Conservation (phyloP, 2,113 vertebrate species). For the Papio anubis region DNA sequence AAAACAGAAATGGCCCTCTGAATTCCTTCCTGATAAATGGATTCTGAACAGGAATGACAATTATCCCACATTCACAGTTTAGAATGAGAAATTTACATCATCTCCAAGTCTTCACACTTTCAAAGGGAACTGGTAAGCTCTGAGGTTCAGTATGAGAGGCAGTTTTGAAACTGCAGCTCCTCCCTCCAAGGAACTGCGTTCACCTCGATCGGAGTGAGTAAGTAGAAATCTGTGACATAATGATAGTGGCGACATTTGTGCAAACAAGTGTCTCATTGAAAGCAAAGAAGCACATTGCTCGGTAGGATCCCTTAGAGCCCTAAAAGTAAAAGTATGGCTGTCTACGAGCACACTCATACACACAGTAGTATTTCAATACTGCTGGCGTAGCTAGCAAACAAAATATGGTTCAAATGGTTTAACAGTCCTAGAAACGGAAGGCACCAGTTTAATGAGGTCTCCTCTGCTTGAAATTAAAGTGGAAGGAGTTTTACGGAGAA, state of each 20-base stretch:
- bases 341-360: constrained; percentile 66
- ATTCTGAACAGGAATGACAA: constrained; percentile 54
- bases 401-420: constrained; percentile 75
- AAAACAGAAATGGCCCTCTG: constrained; percentile 69
- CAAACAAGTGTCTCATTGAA: constrained; percentile 70
- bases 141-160: constrained; percentile 60
- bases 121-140: constrained; percentile 72
- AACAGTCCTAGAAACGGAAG: constrained; percentile 81
- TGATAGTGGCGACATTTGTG: constrained; percentile 31
- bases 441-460: constrained; percentile 87
- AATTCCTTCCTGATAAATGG: constrained; percentile 51
- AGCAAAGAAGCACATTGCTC: constrained; percentile 76
- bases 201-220: constrained; percentile 49
- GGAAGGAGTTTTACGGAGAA: constrained; percentile 85
- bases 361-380: constrained; percentile 64
- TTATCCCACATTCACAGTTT: constrained; percentile 56
- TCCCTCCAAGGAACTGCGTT: constrained; percentile 69
- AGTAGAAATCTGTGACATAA: constrained; percentile 71
- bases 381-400: constrained; percentile 68
- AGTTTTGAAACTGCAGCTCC: constrained; percentile 73
- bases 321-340: constrained; percentile 81
- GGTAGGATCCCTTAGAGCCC: constrained; percentile 73
- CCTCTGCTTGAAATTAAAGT: constrained; percentile 89
- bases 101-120: constrained; percentile 59
- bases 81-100: constrained; percentile 44